Conservation (phyloP, 1,140 invertebrate species). For the Procambarus virginalis region DNA sequence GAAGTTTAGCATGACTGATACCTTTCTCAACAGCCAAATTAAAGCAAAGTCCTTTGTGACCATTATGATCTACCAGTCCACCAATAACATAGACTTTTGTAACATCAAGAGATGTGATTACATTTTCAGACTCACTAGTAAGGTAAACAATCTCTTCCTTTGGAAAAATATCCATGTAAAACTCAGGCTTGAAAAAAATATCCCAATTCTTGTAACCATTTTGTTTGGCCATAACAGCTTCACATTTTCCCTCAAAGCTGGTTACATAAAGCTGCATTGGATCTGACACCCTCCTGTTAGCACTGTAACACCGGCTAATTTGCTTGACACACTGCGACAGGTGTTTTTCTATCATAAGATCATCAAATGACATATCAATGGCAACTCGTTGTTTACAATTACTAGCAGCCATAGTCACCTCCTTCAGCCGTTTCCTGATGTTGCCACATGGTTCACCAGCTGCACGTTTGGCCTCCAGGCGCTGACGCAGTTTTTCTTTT, state of each 20-base stretch:
- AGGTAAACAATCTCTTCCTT: constrained; percentile 91
- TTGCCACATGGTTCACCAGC: constrained; percentile 37
- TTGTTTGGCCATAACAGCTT: constrained; percentile 81
- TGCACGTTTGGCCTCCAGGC: constrained; percentile 50
- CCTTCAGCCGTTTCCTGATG: constrained; percentile 83
- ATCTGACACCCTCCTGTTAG: constrained; percentile 87
- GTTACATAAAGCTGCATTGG: constrained; percentile 93
- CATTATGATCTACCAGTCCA: constrained; percentile 97
- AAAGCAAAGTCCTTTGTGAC: constrained; percentile 93
- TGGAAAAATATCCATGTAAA: constrained; percentile 82
- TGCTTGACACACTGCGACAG: constrained; percentile 94
- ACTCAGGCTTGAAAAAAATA: constrained; percentile 81
- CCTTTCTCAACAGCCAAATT: constrained; percentile 85
- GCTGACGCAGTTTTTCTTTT: constrained; percentile 32
- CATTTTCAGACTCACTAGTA: constrained; percentile 94
- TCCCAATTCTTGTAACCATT: constrained; percentile 96
- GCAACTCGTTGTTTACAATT: constrained; percentile 84
- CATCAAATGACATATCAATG: constrained; percentile 94
- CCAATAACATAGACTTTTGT: constrained; percentile 94
- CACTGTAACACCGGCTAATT: constrained; percentile 92
- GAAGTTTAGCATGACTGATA: constrained; percentile 88
- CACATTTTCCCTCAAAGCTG: constrained; percentile 84
- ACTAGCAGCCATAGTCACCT: constrained; percentile 84
- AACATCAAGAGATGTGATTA: constrained; percentile 85
- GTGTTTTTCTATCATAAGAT: constrained; percentile 93